Evolutionary conservation across 2,888 invertebrate genomes (phyloP), one percentile per base, ranked within the genome.

Genomic region (Lepidocyrtoides sp.): DNA sequence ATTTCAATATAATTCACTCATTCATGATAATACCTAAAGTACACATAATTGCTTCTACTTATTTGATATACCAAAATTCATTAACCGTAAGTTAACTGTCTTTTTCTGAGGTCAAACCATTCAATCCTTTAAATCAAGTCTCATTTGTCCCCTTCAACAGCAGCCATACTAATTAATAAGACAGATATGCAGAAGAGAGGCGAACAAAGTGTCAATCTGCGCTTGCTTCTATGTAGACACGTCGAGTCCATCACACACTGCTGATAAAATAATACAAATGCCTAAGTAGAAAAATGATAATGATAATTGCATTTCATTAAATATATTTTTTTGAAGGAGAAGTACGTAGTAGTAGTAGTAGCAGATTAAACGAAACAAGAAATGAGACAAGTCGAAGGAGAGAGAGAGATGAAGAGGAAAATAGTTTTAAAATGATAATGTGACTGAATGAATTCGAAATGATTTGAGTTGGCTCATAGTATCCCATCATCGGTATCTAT

Each of bases 371-470:
- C n/a, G n/a, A n/a, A n/a, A n/a, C n/a, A n/a, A n/a, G n/a, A n/a
- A n/a, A n/a, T n/a, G n/a, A 51, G 51, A 10, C 14, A 51, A 14
- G 51, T 5, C 3, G 51, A 79, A 51, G 79, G 75, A 41, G 75
- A 75, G 4, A 12, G 8, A 72, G n/a, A 79, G 41, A 41, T 4
- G 41, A 29, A n/a, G n/a, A n/a, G n/a, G n/a, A 26, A 77, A 48
- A 79, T 51, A 54, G 57, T 79, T 79, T 79, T 5, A 32, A 79
- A 51, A 79, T 79, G 79, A 79, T 79, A 79, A 51, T 79, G 54
- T 79, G 32, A 79, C 44, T 79, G 54, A 41, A 8, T 41, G 3
- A 41, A 3, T 41, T 41, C 41, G 41, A 8, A 41, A n/a, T n/a
- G 41, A 41, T 7, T 41, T 4, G 3, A 41, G 8, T 41, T 7